Conservation (phyloP, 2,113 vertebrate species). For the Acrocephalus arundinaceus region DNA sequence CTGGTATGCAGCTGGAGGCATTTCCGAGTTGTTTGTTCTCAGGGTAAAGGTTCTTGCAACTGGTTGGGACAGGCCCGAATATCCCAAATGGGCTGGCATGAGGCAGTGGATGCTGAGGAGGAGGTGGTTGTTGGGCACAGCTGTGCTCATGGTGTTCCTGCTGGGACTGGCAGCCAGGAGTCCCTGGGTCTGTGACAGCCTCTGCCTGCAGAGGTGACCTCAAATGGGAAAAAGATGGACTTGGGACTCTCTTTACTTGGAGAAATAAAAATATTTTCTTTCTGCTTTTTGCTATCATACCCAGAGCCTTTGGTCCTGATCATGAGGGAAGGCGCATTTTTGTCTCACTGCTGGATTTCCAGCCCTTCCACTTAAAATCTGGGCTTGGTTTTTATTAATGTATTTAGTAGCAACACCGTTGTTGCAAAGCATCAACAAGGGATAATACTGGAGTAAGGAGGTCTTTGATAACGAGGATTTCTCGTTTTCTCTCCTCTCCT, state of each 20-base stretch:
- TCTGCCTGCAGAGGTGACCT: neutral
- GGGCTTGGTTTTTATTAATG: neutral
- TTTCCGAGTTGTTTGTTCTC: neutral
- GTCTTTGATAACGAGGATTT: neutral
- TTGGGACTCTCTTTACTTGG: neutral
- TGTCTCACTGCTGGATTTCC: neutral
- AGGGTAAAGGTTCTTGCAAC: neutral
- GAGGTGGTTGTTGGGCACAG: neutral
- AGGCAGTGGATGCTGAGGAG: neutral
- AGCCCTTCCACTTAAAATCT: neutral
- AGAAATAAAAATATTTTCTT: neutral
- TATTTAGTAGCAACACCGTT: neutral
- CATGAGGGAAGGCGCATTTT: neutral
- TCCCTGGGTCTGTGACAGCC: neutral
- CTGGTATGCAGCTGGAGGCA: slow-evolving; percentile 18
- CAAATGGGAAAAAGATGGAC: neutral
- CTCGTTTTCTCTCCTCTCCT: neutral
- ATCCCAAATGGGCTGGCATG: neutral
- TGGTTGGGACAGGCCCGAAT: neutral
- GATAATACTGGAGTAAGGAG: neutral
- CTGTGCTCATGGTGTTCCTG: neutral
- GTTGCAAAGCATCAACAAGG: neutral
- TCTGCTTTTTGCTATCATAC: neutral
- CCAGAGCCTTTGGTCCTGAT: neutral
- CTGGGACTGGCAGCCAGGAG: neutral